A percentile compares a stretch with the other conserved stretches of the same genome.
Evolutionary conservation across 2,888 invertebrate genomes (phyloP).

Genomic region (Calliscelio sp.): DNA sequence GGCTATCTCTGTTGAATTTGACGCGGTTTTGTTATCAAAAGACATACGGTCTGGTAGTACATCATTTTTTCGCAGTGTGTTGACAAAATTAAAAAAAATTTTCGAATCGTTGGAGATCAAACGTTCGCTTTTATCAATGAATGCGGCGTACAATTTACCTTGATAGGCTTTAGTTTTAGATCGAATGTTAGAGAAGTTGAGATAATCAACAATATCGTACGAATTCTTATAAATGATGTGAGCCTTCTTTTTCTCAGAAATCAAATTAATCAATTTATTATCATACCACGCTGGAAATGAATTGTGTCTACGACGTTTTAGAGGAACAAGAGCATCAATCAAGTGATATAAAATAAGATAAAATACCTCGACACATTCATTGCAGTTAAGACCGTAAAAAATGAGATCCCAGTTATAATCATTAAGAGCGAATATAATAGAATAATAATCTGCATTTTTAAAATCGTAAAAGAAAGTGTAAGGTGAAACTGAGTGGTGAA

Average conservation of each 20-base stretch:
- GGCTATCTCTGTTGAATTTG: too few relatives aligned
- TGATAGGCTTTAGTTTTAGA: neutral
- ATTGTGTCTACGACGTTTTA: neutral
- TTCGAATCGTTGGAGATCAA: neutral
- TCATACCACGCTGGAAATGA: conserved; percentile 10
- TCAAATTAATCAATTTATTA: neutral
- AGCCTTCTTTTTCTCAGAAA: neutral
- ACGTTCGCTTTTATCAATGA: neutral
- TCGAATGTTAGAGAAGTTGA: neutral
- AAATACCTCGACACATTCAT: neutral
- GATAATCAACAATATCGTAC: neutral
- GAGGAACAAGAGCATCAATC: neutral
- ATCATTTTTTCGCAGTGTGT: too few relatives aligned
- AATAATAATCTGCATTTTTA: neutral
- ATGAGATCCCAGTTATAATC: neutral
- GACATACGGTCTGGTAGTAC: too few relatives aligned
- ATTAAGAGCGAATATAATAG: neutral
- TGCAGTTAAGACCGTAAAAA: too few relatives aligned
- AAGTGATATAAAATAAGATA: too few relatives aligned
- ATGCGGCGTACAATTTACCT: neutral
- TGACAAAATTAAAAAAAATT: too few relatives aligned
- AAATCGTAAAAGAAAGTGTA: neutral
- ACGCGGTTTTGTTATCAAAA: too few relatives aligned
- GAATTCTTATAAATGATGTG: neutral
- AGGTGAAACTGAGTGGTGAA: neutral